Evolutionary conservation across 2,888 invertebrate species (phyloP), one percentile per base, ranked within the genome.

Genomic region (Lasioglossum vierecki): DNA sequence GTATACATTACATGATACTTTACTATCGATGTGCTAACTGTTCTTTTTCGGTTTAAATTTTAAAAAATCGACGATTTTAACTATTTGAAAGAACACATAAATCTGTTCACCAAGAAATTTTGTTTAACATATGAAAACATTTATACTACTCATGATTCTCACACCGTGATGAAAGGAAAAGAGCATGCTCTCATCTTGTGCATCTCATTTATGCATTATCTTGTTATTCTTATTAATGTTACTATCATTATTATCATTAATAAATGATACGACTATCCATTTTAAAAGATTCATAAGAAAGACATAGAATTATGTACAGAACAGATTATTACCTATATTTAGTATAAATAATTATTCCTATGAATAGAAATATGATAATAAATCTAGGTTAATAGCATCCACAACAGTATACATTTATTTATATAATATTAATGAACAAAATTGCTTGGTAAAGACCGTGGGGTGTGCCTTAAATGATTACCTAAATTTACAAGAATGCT

Each of bases 291-390:
- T 91, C 91, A 91, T 94, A 93, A 92, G 91, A 93, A 93, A 93
- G 93, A 94, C 93, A 94, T 94, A 94, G 93, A 92, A 92, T 94
- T 94, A 94, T 95, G 95, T 95, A 95, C 95, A 95, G 94, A 94
- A 88, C 88, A 92, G 91, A 93, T 93, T 94, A 94, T 93, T 93
- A 93, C 91, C 91, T 93, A 93, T 91, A 93, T 91, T 87, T 89
- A 87, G 88, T 82, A 74, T 88, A 86, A 89, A 86, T 91, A 85
- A 86, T 89, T 87, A 90, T 91, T 91, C 89, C 88, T 91, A 88
- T 76, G 74, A 83, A 86, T 88, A 91, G 91, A 93, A 93, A 91
- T 85, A 91, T 91, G 92, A 92, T 92, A 90, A 91, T 93, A 93
- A 92, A 93, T 92, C 91, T 92, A 92, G 88, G 91, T 88, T 91